Percentiles rank a stretch among this genome's conserved stretches.
phyloP scores from a whole-genome alignment of 2,888 invertebrate genomes.

The Pilophorus perplexus region DNA sequence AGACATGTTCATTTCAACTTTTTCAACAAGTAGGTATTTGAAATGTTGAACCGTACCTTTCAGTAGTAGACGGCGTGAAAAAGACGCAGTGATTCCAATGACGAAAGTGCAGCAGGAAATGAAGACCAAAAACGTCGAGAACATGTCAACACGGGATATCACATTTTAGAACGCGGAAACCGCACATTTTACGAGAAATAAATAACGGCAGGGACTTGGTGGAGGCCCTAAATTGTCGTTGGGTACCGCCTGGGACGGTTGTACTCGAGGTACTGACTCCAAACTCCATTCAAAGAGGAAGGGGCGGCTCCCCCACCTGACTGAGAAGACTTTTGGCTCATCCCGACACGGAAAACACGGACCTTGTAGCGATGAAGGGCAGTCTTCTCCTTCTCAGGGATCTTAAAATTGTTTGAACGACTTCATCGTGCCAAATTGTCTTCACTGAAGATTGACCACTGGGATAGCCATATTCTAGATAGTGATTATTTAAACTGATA shows the following conservation, averaged over 20 bases:
- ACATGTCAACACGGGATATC: conserved; percentile 24
- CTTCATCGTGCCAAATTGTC: no score
- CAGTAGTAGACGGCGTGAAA: conserved; percentile 7
- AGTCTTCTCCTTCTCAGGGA: no score
- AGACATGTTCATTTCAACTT: no score
- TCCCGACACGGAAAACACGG: conserved; percentile 1
- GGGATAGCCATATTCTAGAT: no score
- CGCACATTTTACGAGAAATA: conserved; percentile 19
- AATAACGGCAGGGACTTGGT: no score
- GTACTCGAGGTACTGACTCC: conserved; percentile 23
- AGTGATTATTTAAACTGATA: no score
- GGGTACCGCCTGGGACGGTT: conserved; percentile 8
- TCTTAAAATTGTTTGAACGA: no score
- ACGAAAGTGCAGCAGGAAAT: conserved; percentile 41
- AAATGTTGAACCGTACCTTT: conserved; percentile 10
- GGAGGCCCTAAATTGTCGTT: neutral
- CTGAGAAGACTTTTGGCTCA: neutral
- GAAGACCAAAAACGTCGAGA: conserved; percentile 37
- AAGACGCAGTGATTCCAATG: conserved; percentile 33
- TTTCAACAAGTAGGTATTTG: no score
- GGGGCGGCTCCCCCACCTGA: conserved; percentile 25
- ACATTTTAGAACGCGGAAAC: conserved; percentile 12
- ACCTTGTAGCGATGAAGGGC: no score
- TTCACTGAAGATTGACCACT: no score
- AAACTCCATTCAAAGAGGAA: neutral